A percentile compares a stretch with the other conserved stretches of the same genome.
phyloP scores from a whole-genome alignment of 2,888 invertebrate genomes.

The Operophtera brumata region DNA sequence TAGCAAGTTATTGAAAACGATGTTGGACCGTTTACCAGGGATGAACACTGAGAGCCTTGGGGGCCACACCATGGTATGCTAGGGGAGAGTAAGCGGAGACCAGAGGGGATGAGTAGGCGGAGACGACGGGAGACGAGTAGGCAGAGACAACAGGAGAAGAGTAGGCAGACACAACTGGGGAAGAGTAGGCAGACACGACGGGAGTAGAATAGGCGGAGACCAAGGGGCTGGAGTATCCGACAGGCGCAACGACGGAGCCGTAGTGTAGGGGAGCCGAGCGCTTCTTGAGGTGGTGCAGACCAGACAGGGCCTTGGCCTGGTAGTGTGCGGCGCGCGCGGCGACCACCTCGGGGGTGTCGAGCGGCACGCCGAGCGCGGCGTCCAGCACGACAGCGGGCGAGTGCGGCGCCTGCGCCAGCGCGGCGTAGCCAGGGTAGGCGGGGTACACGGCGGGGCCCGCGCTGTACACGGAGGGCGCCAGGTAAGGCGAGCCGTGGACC shows the following conservation, averaged over 20 bases:
- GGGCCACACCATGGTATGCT: constrained; percentile 37
- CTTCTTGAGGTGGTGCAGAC: constrained; percentile 65
- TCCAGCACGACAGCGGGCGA: constrained; percentile 71
- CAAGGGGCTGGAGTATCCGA: constrained; percentile 41
- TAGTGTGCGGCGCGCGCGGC: constrained; percentile 72
- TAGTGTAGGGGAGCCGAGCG: constrained; percentile 52
- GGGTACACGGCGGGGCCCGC: constrained; percentile 40
- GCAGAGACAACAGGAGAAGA: constrained; percentile 36
- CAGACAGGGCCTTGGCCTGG: constrained; percentile 69
- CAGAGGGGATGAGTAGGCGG: constrained; percentile 19
- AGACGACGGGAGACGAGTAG: constrained; percentile 36
- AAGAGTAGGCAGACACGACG: constrained; percentile 38
- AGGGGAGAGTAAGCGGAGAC: constrained; percentile 26
- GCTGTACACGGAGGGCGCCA: constrained; percentile 42
- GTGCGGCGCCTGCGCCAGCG: constrained; percentile 60
- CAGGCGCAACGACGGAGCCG: constrained; percentile 39
- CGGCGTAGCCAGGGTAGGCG: constrained; percentile 35
- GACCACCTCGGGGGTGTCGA: constrained; percentile 75
- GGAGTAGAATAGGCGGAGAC: constrained; percentile 45
- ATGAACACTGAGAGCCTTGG: constrained; percentile 44
- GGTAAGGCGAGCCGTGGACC: constrained; percentile 50
- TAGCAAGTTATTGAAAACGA: no score
- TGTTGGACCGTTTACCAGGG: constrained; percentile 33
- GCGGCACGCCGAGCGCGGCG: constrained; percentile 68
- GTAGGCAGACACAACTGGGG: constrained; percentile 37